Evolutionary conservation across 2,888 invertebrate species (phyloP), one percentile per base, ranked within the genome.

Genomic region (Drosophila affinis): DNA sequence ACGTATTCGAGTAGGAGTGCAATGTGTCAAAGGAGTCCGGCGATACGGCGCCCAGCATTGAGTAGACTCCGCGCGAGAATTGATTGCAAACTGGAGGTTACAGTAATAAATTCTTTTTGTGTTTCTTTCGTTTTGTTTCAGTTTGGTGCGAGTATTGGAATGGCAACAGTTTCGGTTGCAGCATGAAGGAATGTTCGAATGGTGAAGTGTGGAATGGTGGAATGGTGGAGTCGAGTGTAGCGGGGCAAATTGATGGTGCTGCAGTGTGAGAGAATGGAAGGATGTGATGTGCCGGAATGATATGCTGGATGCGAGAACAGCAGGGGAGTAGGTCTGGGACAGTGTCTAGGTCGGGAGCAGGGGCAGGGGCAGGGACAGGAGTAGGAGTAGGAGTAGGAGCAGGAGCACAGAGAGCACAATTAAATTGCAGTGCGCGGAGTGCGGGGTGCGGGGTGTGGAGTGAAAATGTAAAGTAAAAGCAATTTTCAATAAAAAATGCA

Each of bases 1-100:
- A 98, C 60, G 98, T 97, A 93, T 98, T 98, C 90, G 97, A 97
- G 93, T 98, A 98, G 44, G 98, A 98, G 92, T 98, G 97, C 62
- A 98, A 94, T 34, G 97, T 98, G 93, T 98, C 97, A 92, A 98
- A 98, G 32, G 97, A 97, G 91, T 97, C 97, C 59, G 97, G 97
- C 67, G 97, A 96, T 58, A 98, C 97, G 27, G 97, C 97, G 46
- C 97, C 97, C 83, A 98, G 93, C 96, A 98, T 96, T 5, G 97
- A 96, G 91, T 95, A 97, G 64, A 98, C 97, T 59, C 98, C 98
- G 77, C 97, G 94, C 58, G 96, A 96, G 92, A 98, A 97, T 92
- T 97, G 97, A 92, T 95, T 96, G 93, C 98, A 98, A 91, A 98
- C 98, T 98, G 94, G 76, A 77, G 81, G 79, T 78, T 74, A 86